A percentile compares a stretch with the other conserved stretches of the same genome.
phyloP scores from a whole-genome alignment of 2,888 invertebrate species.

The Agriopis leucophaearia region DNA sequence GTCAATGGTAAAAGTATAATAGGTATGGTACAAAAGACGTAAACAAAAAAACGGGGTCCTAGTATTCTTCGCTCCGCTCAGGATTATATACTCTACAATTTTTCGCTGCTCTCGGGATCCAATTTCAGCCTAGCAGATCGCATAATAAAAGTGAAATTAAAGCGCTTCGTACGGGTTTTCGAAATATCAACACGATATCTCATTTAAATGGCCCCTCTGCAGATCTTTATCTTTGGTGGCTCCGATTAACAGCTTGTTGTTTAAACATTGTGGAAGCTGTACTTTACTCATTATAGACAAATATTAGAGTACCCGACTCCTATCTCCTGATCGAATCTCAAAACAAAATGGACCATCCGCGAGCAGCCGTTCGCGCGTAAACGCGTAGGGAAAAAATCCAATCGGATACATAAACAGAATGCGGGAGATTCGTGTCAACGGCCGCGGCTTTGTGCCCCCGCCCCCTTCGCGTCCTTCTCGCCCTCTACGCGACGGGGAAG shows the following conservation, averaged over 20 bases:
- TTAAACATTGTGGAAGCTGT: constrained; percentile 7
- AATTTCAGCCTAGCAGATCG: no score
- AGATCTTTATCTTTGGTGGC: constrained; percentile 4
- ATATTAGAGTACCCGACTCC: constrained; percentile 39
- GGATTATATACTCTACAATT: no score
- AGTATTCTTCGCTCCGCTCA: no score
- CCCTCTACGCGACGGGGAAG: constrained; percentile 67
- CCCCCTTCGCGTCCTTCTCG: constrained; percentile 52
- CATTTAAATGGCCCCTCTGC: neutral
- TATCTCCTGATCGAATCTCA: constrained; percentile 61
- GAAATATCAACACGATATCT: no score
- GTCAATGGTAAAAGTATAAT: no score
- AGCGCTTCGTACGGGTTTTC: no score
- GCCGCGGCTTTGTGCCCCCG: constrained; percentile 71
- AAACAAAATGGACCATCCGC: constrained; percentile 71
- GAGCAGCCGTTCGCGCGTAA: constrained; percentile 69
- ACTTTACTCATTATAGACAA: constrained; percentile 28
- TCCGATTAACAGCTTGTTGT: constrained; percentile 7
- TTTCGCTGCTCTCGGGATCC: no score
- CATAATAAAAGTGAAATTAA: no score
- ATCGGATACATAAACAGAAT: constrained; percentile 79
- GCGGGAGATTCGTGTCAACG: constrained; percentile 83
- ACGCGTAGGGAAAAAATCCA: constrained; percentile 77
- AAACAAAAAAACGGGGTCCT: no score
- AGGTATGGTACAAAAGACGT: no score